Evolutionary conservation across 1,140 invertebrate genomes (phyloP).

Genomic region (Neodiprion pinetum): DNA sequence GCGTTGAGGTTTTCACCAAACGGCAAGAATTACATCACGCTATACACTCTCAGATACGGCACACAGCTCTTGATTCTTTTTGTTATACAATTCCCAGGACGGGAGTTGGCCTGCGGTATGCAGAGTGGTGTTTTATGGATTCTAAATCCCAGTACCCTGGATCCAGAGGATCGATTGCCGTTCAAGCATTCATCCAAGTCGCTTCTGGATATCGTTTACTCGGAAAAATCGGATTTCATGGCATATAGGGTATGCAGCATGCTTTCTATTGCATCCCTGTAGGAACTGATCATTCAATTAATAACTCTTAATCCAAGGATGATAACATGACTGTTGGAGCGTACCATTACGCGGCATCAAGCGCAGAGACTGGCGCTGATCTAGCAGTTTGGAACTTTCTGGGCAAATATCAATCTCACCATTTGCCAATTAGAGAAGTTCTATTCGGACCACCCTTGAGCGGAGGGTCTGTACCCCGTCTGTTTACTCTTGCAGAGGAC

Average conservation of each 20-base stretch:
- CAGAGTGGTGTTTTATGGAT: conserved; percentile 64
- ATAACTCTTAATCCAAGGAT: conserved; percentile 52
- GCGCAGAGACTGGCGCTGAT: not conserved
- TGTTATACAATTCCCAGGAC: conserved; percentile 25
- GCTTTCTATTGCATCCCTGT: conserved; percentile 1
- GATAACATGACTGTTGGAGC: conserved; percentile 59
- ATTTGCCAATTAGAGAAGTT: conserved; percentile 62
- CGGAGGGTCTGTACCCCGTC: conserved; percentile 48
- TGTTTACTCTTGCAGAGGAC: conserved; percentile 68
- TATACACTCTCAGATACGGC: not conserved
- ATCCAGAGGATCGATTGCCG: conserved; percentile 55
- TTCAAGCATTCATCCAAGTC: conserved; percentile 55
- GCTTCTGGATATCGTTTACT: conserved; percentile 62
- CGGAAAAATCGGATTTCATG: conserved; percentile 60
- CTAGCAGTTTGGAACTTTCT: conserved; percentile 59
- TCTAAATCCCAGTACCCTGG: conserved; percentile 62
- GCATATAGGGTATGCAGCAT: conserved; percentile 61
- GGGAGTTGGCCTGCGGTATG: conserved; percentile 55
- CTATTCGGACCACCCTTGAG: conserved; percentile 53
- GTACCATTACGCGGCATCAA: conserved; percentile 55
- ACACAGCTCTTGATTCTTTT: not conserved
- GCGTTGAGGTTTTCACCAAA: conserved; percentile 35
- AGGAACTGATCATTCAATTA: not conserved
- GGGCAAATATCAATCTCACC: conserved; percentile 67
- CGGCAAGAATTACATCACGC: conserved; percentile 15